Evolutionary conservation across 2,113 vertebrate genomes (phyloP).

Genomic region (Engystomops pustulosus): DNA sequence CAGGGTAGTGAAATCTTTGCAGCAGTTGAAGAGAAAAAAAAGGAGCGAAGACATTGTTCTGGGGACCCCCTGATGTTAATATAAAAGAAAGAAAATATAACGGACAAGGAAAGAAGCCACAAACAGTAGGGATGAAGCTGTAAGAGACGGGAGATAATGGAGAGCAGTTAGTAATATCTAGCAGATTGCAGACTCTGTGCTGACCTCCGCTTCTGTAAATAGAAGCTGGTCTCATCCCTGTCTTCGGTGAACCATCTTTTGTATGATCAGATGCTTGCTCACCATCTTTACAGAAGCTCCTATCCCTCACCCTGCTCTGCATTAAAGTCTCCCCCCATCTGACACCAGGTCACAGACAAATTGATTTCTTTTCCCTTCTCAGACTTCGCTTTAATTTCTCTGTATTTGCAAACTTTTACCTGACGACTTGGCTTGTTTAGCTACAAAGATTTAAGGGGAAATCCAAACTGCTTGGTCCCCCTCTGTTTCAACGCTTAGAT

Average conservation of each 20-base stretch:
- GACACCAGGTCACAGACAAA: conserved; percentile 48
- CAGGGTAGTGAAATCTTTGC: conserved; percentile 12
- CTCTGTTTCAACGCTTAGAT: neutral
- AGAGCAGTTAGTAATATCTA: conserved; percentile 47
- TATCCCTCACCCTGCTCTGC: conserved; percentile 30
- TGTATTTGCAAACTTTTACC: conserved; percentile 50
- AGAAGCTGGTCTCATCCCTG: conserved; percentile 51
- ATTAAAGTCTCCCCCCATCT: conserved; percentile 36
- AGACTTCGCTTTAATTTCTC: conserved; percentile 42
- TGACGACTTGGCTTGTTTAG: neutral
- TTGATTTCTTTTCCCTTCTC: conserved; percentile 47
- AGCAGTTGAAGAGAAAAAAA: neutral
- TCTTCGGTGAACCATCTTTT: conserved; percentile 47
- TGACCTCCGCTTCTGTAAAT: conserved; percentile 58
- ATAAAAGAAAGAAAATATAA: conserved; percentile 44
- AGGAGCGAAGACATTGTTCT: neutral
- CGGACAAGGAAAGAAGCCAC: conserved; percentile 11
- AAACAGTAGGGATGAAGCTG: conserved; percentile 34
- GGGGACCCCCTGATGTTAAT: conserved; percentile 37
- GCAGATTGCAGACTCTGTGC: conserved; percentile 54
- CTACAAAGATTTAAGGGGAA: neutral
- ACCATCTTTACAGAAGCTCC: conserved; percentile 14
- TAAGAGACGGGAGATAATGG: conserved; percentile 38
- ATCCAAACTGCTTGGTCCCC: neutral
- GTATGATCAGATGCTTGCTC: conserved; percentile 35